phyloP scores from a whole-genome alignment of 1,140 invertebrate genomes.

The Reticulitermes speratus region DNA sequence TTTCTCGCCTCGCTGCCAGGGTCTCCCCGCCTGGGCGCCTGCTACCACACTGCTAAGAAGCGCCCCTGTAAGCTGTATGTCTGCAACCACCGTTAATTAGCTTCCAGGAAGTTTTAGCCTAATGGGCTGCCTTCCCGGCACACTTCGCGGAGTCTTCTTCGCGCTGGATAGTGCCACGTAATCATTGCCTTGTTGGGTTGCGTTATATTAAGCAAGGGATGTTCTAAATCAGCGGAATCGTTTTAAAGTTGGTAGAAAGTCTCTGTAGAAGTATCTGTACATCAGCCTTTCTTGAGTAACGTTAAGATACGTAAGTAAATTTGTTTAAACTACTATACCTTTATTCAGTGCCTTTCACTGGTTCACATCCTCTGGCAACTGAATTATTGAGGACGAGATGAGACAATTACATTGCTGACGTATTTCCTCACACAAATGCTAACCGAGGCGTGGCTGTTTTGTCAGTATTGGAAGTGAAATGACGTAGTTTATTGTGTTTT shows the following conservation, averaged over 20 bases:
- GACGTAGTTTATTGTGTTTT: too few relatives aligned
- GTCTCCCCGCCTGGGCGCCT: background rate
- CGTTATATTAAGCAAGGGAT: background rate
- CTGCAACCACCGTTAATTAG: background rate
- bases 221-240: background rate
- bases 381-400: too few relatives aligned
- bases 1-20: background rate
- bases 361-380: too few relatives aligned
- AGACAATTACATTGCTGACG: too few relatives aligned
- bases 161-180: background rate
- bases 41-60: background rate
- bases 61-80: background rate
- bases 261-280: too few relatives aligned
- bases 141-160: background rate
- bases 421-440: too few relatives aligned
- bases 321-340: too few relatives aligned
- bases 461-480: too few relatives aligned
- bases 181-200: constrained; percentile 5
- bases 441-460: too few relatives aligned
- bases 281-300: too few relatives aligned
- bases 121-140: background rate
- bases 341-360: too few relatives aligned
- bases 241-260: background rate
- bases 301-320: too few relatives aligned
- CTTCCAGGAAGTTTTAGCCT: background rate